Evolutionary conservation across 1,140 invertebrate genomes (phyloP), one percentile per base, ranked within the genome.

Genomic region (Leptoteleia sp.): DNA sequence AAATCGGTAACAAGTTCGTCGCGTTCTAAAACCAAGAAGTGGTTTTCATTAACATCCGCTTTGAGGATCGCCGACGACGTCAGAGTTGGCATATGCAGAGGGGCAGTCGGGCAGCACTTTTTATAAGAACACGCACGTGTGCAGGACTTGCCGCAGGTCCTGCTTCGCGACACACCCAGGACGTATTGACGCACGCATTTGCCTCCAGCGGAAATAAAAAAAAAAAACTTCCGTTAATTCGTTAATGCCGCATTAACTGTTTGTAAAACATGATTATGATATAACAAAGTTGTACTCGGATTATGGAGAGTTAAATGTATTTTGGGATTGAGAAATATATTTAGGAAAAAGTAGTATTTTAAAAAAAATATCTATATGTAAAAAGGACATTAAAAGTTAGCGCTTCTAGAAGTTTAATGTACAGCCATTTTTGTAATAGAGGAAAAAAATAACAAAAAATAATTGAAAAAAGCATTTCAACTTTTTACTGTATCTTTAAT

Each of bases 31-130:
- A 55, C 47, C 54, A 55, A 76, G 62, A 68, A 68, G 54, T 76
- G 72, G 72, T 76, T 76, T 75, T 76, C 71, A 76, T 76, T 67
- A 76, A 62, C 54, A 68, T 76, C 54, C 55, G 72, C 72, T 76
- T 76, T 76, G 72, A 76, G 47, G 38, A 67, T 76, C 15, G 72
- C 72, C 72, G 72, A 67, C 72, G 17, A 48, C 17, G 61, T 57
- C 35, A 57, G 13, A 35, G 54, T 50, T 52, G 48, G 62, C 72
- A 68, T 62, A 76, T 76, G 72, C 62, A 67, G 64, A 64, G 54
- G 68, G 55, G 64, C 62, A 76, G 57, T 7, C 64, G 57, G 48
- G 64, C 47, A 43, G 38, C 54, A 55, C 9, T 68, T 76, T 76
- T 68, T 76, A 35, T 50, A 55, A 45, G 40, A 33, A 3, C 48